Evolutionary conservation across 1,140 invertebrate species (phyloP), one percentile per base, ranked within the genome.

Genomic region (Drosophila asahinai): DNA sequence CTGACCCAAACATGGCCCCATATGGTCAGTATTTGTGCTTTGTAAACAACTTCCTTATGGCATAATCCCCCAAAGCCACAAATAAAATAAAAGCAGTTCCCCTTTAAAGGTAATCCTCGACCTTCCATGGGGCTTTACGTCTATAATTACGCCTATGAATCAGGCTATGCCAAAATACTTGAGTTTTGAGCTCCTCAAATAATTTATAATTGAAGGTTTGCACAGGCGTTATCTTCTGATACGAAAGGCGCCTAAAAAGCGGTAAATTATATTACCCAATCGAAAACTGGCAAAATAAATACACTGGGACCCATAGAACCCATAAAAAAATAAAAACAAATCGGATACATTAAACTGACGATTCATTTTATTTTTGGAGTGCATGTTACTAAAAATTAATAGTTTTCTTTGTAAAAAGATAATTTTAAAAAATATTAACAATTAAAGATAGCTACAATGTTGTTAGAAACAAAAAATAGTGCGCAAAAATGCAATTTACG

Each of bases 141-240:
- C 67, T 45, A 67, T 67, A 58, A 58, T 72, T 68, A 48, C 51
- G 33, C 19, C 43, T 49, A 49, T 72, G 70, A 71, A 27, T 72
- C 70, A 72, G 52, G 52, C 70, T 71, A 48, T 72, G 52, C 43
- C 66, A 27, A 72, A 72, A 72, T 72, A 72, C 52, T 73, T 38
- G 12, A 73, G 52, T 43, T 33, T 47, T 71, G 22, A 68, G 64
- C 67, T 38, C 47, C 47, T 73, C 67, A 51, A 73, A 73, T 73
- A 73, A 73, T 52, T 73, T 61, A 61, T 51, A 36, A 73, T 45
- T 73, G 45, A 73, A 49, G 45, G 54, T 72, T 59, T 73, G 54
- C 45, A 60, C 47, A 61, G n/a, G 38, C 43, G 54, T 61, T 73
- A 72, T 72, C 70, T 43, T 43, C 45, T 43, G 67, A 73, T 73